Base-by-base conservation (phyloP, 1,140 invertebrate genomes). In the Brachionus manjavacas region DNA sequence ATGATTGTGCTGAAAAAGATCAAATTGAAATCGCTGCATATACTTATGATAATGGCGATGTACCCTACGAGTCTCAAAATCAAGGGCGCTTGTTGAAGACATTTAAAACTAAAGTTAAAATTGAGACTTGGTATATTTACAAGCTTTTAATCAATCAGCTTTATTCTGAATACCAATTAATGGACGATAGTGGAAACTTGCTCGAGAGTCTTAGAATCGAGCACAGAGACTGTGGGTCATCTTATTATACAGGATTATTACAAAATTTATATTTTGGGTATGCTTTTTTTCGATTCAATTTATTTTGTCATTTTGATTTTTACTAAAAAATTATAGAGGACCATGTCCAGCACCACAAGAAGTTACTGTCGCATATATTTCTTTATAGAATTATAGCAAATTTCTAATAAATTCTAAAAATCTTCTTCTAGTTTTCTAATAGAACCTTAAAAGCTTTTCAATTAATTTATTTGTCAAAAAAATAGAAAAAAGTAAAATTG, bases 211-310 rank as follows among this genome's bases (percentile, higher is more conserved):
- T 35, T 25, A 35, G 20, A 20, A 83, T 83, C 3, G 31, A 64
- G 4, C 79, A 83, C 25, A 60, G 79, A n/a, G 25, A 83, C 25
- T 83, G 76, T 80, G 76, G 79, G 8, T 64, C 49, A 14, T 49
- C 49, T 66, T 83, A 66, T 41, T 52, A 64, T 64, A 49, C 35
- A n/a, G 79, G 79, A n/a, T 28, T 46, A 8, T 16, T 66, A 25
- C 55, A 66, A 70, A 41, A 46, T 66, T 66, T 83, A 41, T 83
- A 83, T 83, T 83, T 83, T 46, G 79, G 79, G 68, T 72, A 72
- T 41, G n/a, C n/a, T 31, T 35, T 35, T 35, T 35, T 35, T 1
- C 4, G 4, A 7, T 35, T 35, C 4, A 35, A 35, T 35, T 35
- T 35, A 4, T 35, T 35, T 28, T n/a, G 16, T n/a, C 7, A 31